Base-by-base conservation (phyloP, 2,113 vertebrate genomes). In the Ondatra zibethicus region DNA sequence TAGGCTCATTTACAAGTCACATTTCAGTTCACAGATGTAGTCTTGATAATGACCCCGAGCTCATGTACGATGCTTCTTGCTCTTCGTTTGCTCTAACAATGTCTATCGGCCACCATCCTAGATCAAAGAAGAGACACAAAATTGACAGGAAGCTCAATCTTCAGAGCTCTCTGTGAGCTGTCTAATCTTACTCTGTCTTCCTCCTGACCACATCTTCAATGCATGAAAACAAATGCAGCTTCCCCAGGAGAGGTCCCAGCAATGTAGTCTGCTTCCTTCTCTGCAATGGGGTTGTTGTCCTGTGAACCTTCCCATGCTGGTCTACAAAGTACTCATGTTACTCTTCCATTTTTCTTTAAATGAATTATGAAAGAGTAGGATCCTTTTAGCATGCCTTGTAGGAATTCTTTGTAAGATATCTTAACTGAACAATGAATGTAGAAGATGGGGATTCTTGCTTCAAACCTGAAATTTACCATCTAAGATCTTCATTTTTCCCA, bases 371-470 rank as follows among this genome's bases (percentile, higher is more conserved):
- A 86, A 42, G 55, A 11, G n/a, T 84, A 13, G 5, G 19, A 70
- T 47, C 5, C 29, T 93, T 17, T 90, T 92, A 36, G n/a, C 58
- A 78, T 91, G 6, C 16, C 17, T 33, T 39, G 7, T 70, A 1
- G 17, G 25, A 96, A 78, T 88, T 90, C 45, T 95, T 96, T 82
- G n/a, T 50, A 68, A 93, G 45, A 61, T 73, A 12, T 89, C 90
- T 91, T 80, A 92, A 61, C 39, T 93, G 47, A 96, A n/a, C 47
- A 77, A 52, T 36, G 25, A 61, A 63, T 82, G 1, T 11, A 81
- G 47, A 81, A 23, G 31, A 45, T 27, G 7, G 31, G 45, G 88
- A 66, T 36, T 61, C 58, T 50, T 50, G 11, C 68, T 93, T 97
- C 19, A 78, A 65, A 90, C 93, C 39, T 47, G 10, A 78, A 96